These are phyloP conservation scores for Perizoma affinitatum DNA, from an alignment of 2,888 invertebrate species.

Conservation along the genomic window DNA sequence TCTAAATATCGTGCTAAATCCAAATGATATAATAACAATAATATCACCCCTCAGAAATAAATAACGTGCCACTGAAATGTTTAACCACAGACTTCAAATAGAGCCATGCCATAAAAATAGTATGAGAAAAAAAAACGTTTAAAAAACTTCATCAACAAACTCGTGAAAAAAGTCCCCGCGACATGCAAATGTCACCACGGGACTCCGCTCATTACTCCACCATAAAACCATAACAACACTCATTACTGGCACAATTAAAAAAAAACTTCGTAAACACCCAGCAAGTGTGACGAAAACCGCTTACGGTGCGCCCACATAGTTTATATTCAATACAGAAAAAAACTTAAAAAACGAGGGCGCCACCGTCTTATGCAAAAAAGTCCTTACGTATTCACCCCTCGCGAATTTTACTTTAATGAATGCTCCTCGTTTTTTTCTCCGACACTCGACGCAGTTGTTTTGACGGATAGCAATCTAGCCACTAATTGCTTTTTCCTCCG, in stretches of 20 bases:
- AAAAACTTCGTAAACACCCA: slow-evolving; percentile 73
- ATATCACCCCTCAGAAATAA: slow-evolving; percentile 73
- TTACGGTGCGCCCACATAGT: slow-evolving; percentile 81
- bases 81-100: slow-evolving; percentile 79
- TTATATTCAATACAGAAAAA: slow-evolving; percentile 74
- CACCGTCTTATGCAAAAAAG: slow-evolving; percentile 83
- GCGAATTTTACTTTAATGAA: slow-evolving; percentile 82
- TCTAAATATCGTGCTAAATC: slow-evolving; percentile 50
- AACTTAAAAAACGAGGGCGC: slow-evolving; percentile 73
- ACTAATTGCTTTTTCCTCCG: slow-evolving; percentile 84
- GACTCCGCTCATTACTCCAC: slow-evolving; percentile 75
- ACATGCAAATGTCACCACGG: slow-evolving; percentile 80
- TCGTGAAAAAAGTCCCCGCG: slow-evolving; percentile 72
- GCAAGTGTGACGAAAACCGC: slow-evolving; percentile 83
- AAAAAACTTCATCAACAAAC: slow-evolving; percentile 77
- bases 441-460: slow-evolving; percentile 80
- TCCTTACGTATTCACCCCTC: slow-evolving; percentile 83
- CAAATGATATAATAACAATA: slow-evolving; percentile 59
- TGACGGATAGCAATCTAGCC: slow-evolving; percentile 84
- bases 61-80: slow-evolving; percentile 76
- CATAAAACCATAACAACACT: slow-evolving; percentile 82
- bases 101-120: slow-evolving; percentile 72
- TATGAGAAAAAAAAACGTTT: slow-evolving; percentile 59
- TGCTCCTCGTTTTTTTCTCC: slow-evolving; percentile 74
- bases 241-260: slow-evolving; percentile 81